phyloP scores from a whole-genome alignment of 2,113 vertebrate species.

The Gnathonemus echidnorhynchus region DNA sequence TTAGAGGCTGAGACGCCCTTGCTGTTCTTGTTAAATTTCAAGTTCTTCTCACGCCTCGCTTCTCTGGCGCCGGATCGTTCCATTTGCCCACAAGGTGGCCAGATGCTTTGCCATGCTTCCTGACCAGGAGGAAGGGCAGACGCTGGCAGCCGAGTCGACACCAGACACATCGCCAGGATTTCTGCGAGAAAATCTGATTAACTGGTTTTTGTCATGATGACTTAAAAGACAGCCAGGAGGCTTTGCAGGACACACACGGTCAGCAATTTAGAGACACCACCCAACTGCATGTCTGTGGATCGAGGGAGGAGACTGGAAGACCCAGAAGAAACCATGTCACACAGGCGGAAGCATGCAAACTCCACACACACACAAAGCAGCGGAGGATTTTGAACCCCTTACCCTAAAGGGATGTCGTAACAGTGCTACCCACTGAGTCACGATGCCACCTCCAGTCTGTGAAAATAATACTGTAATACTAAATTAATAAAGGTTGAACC shows the following conservation, averaged over 20 bases:
- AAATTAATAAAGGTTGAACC: not conserved
- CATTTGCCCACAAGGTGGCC: constrained; percentile 2
- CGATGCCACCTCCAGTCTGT: not conserved
- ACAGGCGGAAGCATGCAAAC: not conserved
- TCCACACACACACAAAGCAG: not conserved
- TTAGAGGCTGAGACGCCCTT: not conserved
- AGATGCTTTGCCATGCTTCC: not conserved
- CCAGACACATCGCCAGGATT: not conserved
- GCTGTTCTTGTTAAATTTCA: constrained; percentile 2
- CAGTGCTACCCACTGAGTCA: not conserved
- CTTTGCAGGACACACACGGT: not conserved
- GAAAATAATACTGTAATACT: not conserved
- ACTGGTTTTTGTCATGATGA: not conserved
- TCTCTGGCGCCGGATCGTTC: not conserved
- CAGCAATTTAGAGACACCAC: not conserved
- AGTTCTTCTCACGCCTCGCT: not conserved
- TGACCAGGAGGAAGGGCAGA: not conserved
- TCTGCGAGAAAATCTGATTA: not conserved
- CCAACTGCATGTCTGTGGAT: not conserved
- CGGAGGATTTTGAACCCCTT: not conserved
- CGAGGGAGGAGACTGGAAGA: not conserved
- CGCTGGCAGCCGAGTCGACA: not conserved
- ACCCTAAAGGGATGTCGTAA: not conserved
- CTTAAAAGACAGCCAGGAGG: not conserved
- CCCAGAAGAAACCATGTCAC: not conserved